Percentiles rank a stretch among this genome's conserved stretches.
These are phyloP conservation scores for Stomatorhinus walkeri DNA, from an alignment of 2,797 vertebrate species.

Conservation along the genomic window DNA sequence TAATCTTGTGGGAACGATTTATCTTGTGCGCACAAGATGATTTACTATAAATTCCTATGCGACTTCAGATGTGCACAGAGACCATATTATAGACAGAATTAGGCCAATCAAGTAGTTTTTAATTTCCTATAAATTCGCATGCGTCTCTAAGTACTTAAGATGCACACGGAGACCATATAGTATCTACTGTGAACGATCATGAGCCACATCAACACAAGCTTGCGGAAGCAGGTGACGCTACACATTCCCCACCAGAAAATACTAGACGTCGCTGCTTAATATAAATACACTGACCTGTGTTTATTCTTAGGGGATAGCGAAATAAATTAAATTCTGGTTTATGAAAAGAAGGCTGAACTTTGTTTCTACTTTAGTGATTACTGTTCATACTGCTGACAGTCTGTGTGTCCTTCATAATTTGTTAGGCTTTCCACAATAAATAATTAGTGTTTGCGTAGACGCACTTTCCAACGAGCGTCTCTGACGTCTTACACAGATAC, in stretches of 20 bases:
- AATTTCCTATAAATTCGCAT: no score
- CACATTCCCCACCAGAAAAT: neutral
- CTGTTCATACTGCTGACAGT: neutral
- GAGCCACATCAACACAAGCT: neutral
- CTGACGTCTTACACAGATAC: no score
- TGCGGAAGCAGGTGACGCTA: neutral
- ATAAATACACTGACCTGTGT: neutral
- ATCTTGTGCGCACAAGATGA: neutral
- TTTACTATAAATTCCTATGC: neutral
- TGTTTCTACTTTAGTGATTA: neutral
- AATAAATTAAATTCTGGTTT: neutral
- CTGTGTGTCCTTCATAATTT: neutral
- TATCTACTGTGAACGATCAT: neutral
- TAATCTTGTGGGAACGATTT: neutral
- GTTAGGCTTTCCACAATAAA: neutral
- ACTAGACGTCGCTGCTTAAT: neutral
- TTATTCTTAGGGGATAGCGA: neutral
- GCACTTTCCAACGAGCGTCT: neutral
- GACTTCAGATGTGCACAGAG: neutral
- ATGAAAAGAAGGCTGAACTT: neutral
- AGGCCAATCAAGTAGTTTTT: neutral
- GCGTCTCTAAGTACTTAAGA: no score
- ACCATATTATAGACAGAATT: neutral
- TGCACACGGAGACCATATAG: no score
- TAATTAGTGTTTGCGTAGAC: neutral